Evolutionary conservation across 2,888 invertebrate genomes (phyloP), one percentile per base, ranked within the genome.

Genomic region (Sympetrum striolatum): DNA sequence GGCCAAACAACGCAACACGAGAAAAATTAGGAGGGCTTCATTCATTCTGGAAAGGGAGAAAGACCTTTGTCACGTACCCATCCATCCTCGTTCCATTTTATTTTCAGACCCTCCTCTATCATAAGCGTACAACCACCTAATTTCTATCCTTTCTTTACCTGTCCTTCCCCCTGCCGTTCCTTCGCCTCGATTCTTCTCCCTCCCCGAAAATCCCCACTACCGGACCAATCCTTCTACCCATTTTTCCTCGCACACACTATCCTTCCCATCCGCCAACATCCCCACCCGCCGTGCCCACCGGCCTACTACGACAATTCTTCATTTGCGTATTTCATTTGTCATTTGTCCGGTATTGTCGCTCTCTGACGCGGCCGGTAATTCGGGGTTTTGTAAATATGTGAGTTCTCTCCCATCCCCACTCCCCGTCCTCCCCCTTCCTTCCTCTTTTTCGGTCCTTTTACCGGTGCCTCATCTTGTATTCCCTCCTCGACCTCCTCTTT

Each of bases 321-420:
- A 94, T 94, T 94, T 94, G 94, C 94, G 94, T 94, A 94, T 94
- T 94, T 94, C 94, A 94, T 94, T 94, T 94, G 94, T 94, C 94
- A 94, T 94, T 94, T 94, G 94, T 93, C 93, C 92, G 92, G 94
- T 94, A 94, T 94, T 94, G 94, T 94, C 92, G 92, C n/a, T 60
- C 86, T 86, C 64, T 39, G 86, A 64, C 86, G 86, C 60, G 60
- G 86, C 86, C 86, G 86, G 86, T 86, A 86, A 86, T 86, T 86
- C 86, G 86, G 86, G 86, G 86, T 86, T 86, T 86, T 86, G 86
- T 91, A 91, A 91, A 79, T 90, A 82, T 79, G 73, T 53, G 80
- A 90, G 86, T 60, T 48, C 80, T 79, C 80, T 80, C 44, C 64
- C 90, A 53, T 80, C 79, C 48, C 64, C 39, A n/a, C 39, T 39